Evolutionary conservation across 2,888 invertebrate species (phyloP).

Genomic region (Druceiella hillmani): DNA sequence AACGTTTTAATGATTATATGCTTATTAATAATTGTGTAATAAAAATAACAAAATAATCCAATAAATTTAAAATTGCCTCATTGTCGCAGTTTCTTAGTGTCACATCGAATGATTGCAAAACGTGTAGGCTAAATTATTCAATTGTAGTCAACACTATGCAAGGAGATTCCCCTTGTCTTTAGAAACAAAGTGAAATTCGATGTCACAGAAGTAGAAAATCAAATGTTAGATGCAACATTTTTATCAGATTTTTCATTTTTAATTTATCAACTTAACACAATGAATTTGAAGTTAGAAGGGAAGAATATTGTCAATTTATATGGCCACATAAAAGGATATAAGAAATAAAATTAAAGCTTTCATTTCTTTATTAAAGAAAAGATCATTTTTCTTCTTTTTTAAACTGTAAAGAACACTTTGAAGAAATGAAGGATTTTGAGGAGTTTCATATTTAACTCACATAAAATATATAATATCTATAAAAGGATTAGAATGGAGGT

Average conservation of each 20-base stretch:
- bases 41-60: constrained; percentile 12
- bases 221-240: constrained; percentile 19
- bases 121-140: constrained; percentile 12
- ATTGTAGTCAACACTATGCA: constrained; percentile 10
- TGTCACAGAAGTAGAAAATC: too few relatives aligned
- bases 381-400: constrained; percentile 13
- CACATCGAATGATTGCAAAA: too few relatives aligned
- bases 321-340: constrained; percentile 13
- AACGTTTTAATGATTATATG: constrained; percentile 14
- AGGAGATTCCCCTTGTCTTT: constrained; percentile 16
- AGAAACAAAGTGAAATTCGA: too few relatives aligned
- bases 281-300: constrained; percentile 15
- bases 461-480: too few relatives aligned
- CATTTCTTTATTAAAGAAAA: constrained; percentile 15
- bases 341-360: constrained; percentile 13
- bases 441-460: too few relatives aligned
- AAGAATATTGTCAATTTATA: constrained; percentile 12
- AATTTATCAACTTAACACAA: constrained; percentile 16
- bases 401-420: constrained; percentile 14
- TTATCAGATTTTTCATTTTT: constrained; percentile 14
- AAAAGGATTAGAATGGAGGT: too few relatives aligned
- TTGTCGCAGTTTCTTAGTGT: constrained; percentile 9
- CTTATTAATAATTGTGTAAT: constrained; percentile 17
- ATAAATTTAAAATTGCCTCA: constrained; percentile 13
- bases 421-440: constrained; percentile 19